A percentile compares a stretch with the other conserved stretches of the same genome.
phyloP scores from a whole-genome alignment of 2,888 invertebrate species.

The Aspidiotus rigidus region DNA sequence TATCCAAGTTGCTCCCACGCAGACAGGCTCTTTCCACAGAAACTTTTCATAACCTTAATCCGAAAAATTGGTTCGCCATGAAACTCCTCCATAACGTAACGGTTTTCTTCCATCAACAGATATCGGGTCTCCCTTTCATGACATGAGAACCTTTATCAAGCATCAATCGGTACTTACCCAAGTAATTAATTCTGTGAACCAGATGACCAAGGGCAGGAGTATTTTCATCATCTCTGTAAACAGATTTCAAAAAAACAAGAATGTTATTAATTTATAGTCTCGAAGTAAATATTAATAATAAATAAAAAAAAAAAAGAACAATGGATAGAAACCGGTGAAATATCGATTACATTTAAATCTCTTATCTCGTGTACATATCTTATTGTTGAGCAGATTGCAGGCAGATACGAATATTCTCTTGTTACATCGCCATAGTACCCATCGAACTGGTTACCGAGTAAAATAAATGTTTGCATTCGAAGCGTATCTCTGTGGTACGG shows the following conservation, averaged over 20 bases:
- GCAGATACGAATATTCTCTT: not conserved
- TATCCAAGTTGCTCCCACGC: too few relatives aligned
- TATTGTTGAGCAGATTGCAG: not conserved
- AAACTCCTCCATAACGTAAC: too few relatives aligned
- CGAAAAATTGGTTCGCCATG: too few relatives aligned
- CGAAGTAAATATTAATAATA: not conserved
- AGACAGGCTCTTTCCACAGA: too few relatives aligned
- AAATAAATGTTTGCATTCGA: not conserved
- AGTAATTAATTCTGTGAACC: constrained; percentile 30
- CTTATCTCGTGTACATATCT: not conserved
- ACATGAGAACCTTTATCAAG: too few relatives aligned
- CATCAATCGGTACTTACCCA: constrained; percentile 18
- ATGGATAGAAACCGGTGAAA: not conserved
- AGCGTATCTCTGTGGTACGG: not conserved
- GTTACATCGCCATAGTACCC: not conserved
- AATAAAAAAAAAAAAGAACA: constrained; percentile 9
- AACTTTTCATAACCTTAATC: too few relatives aligned
- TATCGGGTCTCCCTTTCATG: too few relatives aligned
- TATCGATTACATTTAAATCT: not conserved
- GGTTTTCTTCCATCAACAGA: too few relatives aligned
- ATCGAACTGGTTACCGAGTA: not conserved
- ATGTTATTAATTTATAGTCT: not conserved
- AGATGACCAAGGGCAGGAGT: constrained; percentile 31
- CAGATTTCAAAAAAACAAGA: constrained; percentile 30
- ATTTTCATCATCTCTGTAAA: constrained; percentile 29